Evolutionary conservation across 2,113 vertebrate species (phyloP).

Genomic region (Sinocyclocheilus anshuiensis): DNA sequence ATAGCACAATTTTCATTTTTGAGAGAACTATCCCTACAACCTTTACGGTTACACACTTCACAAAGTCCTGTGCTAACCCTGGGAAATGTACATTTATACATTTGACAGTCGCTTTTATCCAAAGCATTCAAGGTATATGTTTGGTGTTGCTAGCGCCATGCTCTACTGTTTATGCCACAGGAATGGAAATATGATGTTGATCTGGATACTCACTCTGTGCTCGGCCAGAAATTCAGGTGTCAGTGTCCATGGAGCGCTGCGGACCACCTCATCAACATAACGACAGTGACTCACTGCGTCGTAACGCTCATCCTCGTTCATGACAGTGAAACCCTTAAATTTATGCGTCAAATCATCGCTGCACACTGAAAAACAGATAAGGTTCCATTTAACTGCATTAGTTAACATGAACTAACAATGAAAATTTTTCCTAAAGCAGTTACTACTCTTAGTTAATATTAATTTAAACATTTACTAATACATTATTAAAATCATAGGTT

Average conservation of each 20-base stretch:
- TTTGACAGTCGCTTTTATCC: background rate
- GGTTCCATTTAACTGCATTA: too few species aligned
- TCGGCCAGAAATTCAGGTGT: slow-evolving; percentile 81
- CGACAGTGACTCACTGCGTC: slow-evolving; percentile 87
- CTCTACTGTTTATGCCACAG: background rate
- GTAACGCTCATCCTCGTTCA: slow-evolving; percentile 86
- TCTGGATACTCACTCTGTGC: slow-evolving; percentile 76
- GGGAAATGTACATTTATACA: too few species aligned
- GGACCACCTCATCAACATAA: slow-evolving; percentile 86
- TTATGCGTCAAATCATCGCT: slow-evolving; percentile 81
- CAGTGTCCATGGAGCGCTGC: slow-evolving; percentile 85
- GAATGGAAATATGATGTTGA: background rate
- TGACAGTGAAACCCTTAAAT: slow-evolving; percentile 87
- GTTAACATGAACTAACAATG: background rate
- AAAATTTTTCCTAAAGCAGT: too few species aligned
- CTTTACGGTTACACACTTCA: background rate
- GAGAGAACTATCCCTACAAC: background rate
- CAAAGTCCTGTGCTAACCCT: background rate
- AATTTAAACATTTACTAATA: too few species aligned
- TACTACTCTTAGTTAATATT: background rate
- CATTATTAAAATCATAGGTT: too few species aligned
- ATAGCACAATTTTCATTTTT: background rate
- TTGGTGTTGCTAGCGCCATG: background rate
- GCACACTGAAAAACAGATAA: slow-evolving; percentile 37
- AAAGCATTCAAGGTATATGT: background rate